Conservation (phyloP, 2,888 invertebrate species). For the Caenorhabditis sinica region DNA sequence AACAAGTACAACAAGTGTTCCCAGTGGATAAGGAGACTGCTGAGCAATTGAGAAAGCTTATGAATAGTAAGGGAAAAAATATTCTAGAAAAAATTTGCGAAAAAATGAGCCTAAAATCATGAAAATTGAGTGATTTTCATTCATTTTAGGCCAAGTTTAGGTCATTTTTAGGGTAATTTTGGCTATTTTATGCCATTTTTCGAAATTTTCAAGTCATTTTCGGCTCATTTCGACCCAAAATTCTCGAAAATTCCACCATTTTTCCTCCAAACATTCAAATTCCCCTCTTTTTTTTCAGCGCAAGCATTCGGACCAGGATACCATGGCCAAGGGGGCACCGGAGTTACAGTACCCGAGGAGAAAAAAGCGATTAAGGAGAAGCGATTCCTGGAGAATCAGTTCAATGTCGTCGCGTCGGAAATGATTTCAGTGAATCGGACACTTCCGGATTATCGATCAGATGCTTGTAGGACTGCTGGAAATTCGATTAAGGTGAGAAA, state of each 20-base stretch:
- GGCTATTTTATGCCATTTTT: background rate
- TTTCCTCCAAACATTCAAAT: slow-evolving; percentile 24
- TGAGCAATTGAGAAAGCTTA: slow-evolving; percentile 47
- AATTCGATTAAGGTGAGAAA: slow-evolving; percentile 15
- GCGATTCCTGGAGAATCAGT: slow-evolving; percentile 88
- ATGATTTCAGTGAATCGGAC: slow-evolving; percentile 97
- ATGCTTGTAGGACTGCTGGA: slow-evolving; percentile 60
- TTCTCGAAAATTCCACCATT: background rate
- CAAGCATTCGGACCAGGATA: slow-evolving; percentile 70
- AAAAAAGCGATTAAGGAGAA: slow-evolving; percentile 76
- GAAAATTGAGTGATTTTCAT: background rate
- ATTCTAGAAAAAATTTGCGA: background rate
- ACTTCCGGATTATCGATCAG: slow-evolving; percentile 90
- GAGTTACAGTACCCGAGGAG: slow-evolving; percentile 77
- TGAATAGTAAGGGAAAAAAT: slow-evolving; percentile 24
- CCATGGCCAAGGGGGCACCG: slow-evolving; percentile 80
- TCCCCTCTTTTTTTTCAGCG: slow-evolving; percentile 39
- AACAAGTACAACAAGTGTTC: slow-evolving; percentile 39
- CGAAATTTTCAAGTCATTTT: background rate
- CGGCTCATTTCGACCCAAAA: slow-evolving; percentile 2
- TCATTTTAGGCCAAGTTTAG: too few species aligned
- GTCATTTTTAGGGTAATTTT: too few species aligned
- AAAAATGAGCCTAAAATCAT: background rate
- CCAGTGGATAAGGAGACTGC: slow-evolving; percentile 49
- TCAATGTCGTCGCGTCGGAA: slow-evolving; percentile 89